A percentile compares a stretch with the other conserved stretches of the same genome.
phyloP scores from a whole-genome alignment of 2,888 invertebrate species.

The Drosophila diplacantha region DNA sequence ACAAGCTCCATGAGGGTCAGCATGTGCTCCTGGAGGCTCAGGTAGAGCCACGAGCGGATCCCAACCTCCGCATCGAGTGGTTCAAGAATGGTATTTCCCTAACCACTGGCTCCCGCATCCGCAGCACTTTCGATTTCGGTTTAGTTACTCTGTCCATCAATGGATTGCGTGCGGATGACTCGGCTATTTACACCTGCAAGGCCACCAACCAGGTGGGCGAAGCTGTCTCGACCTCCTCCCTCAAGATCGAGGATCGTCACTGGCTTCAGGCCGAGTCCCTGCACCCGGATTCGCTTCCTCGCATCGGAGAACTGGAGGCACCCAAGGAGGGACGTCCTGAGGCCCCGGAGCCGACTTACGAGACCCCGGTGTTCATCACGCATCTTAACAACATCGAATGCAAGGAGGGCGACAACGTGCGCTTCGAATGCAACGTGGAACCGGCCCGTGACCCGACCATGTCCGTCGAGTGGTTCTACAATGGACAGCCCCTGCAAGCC shows the following conservation, averaged over 20 bases:
- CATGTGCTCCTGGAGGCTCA: conserved; percentile 92
- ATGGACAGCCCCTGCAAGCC: conserved; percentile 91
- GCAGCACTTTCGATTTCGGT: conserved; percentile 98
- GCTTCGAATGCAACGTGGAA: conserved; percentile 94
- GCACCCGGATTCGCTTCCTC: conserved; percentile 92
- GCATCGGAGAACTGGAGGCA: conserved; percentile 91
- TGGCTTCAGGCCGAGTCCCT: conserved; percentile 92
- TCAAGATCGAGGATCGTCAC: conserved; percentile 92
- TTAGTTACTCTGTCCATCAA: conserved; percentile 94
- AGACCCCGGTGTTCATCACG: conserved; percentile 91
- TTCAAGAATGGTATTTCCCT: conserved; percentile 93
- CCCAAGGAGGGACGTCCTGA: conserved; percentile 84
- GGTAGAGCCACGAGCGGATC: conserved; percentile 93
- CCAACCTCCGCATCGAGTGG: conserved; percentile 92
- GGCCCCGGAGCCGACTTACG: conserved; percentile 87
- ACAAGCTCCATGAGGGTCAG: conserved; percentile 90
- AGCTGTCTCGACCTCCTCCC: conserved; percentile 93
- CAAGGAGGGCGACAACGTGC: conserved; percentile 90
- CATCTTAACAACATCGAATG: conserved; percentile 94
- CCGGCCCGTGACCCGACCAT: conserved; percentile 94
- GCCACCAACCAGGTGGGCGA: conserved; percentile 95
- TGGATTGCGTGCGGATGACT: conserved; percentile 91
- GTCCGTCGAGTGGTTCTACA: conserved; percentile 95
- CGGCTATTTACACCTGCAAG: conserved; percentile 96
- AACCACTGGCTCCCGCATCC: conserved; percentile 91